These are phyloP conservation scores for Rhopalosiphum maidis DNA, from an alignment of 1,140 invertebrate genomes.

Conservation along the genomic window DNA sequence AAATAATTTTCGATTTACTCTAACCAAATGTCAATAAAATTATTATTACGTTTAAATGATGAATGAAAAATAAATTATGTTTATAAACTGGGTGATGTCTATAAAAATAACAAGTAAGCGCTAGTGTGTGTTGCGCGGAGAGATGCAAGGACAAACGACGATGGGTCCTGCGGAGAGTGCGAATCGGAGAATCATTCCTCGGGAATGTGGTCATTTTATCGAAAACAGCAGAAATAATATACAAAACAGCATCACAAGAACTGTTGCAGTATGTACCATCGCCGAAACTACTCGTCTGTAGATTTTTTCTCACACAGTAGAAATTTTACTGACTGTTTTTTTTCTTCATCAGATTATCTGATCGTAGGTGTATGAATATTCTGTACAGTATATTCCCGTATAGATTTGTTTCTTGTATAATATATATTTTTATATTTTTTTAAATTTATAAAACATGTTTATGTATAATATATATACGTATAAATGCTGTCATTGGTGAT, in stretches of 20 bases:
- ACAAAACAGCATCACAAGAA: conserved; percentile 6
- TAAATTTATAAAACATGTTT: no score
- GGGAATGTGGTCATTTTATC: conserved; percentile 53
- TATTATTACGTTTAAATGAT: background rate
- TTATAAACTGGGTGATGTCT: conserved; percentile 13
- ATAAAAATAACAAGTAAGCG: conserved; percentile 28
- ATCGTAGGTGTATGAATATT: background rate
- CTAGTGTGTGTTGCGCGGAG: background rate
- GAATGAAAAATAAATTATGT: background rate
- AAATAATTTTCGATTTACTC: background rate
- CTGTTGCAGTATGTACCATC: background rate
- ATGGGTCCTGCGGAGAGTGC: conserved; percentile 18
- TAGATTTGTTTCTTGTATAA: background rate
- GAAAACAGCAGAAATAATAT: conserved; percentile 23
- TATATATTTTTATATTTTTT: conserved; percentile 7
- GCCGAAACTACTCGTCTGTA: background rate
- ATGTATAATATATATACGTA: background rate
- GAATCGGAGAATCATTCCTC: conserved; percentile 40
- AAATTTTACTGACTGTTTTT: conserved; percentile 50
- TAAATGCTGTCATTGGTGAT: background rate
- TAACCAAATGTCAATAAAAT: background rate
- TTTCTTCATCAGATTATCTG: background rate
- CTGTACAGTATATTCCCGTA: background rate
- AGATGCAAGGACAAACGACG: background rate
- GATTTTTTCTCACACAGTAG: conserved; percentile 41